Base-by-base conservation (phyloP, 2,888 invertebrate species). In the Sycophila texana region DNA sequence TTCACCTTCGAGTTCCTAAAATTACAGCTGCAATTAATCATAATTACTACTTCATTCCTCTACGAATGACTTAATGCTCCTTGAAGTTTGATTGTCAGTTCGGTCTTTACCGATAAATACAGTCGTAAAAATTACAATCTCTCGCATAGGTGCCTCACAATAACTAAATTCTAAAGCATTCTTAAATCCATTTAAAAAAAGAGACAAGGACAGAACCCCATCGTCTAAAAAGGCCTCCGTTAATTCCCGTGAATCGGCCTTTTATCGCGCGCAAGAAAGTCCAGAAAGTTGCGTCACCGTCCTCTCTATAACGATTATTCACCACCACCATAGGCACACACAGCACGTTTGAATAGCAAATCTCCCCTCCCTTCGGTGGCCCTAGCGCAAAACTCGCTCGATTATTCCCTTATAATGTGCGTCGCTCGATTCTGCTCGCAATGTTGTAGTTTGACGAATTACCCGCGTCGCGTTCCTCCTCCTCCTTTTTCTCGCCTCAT, bases 361-460 rank as follows among this genome's bases (percentile, higher is more conserved):
- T 4, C 12, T 1, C 26, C 26, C 26, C 16, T 18, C 7, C 5
- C 67, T 47, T 4, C 49, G 12, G 14, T 47, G 22, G 18, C 49
- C 18, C 47, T 30, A 12, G 13, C 16, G 16, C 53, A 10, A n/a
- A 79, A 74, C 55, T 75, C 66, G 51, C 61, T 51, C 75, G 65
- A 75, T 75, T 66, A 57, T 76, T 80, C 61, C 67, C n/a, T n/a
- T n/a, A 67, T 72, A 75, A 55, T 1, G 13, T 18, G n/a, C n/a
- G 30, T 20, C 13, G 39, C 51, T 16, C 13, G 72, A 18, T n/a
- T 22, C 39, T 10, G 58, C 30, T 30, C 30, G 30, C 30, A 30
- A 5, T 30, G 30, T 0, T 16, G 55, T 61, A 57, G 72, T 30
- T 53, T 67, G 16, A 60, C 60, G 63, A 63, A 68, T 57, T 51